Base-by-base conservation (phyloP, 2,113 vertebrate genomes). In the Ranitomeya imitator region DNA sequence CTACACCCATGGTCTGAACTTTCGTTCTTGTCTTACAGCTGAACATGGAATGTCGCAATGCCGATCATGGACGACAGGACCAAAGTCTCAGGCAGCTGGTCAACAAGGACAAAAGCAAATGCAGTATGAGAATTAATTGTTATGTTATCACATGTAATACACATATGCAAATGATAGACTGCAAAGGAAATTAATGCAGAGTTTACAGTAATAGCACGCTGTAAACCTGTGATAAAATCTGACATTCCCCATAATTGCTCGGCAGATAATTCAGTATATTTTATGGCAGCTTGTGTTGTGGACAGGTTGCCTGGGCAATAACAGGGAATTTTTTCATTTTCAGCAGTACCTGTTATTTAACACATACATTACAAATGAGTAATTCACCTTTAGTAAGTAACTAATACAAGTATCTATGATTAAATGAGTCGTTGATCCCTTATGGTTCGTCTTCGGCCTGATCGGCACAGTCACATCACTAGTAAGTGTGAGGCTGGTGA, bases 31-130 rank as follows among this genome's bases (percentile, higher is more conserved):
- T 55, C 74, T 78, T 1, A 0, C 93, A 98, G 96, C 96, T 97
- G 89, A 95, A 95, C 81, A 94, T 94, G 91, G 96, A 97, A 86
- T 92, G 92, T 92, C 93, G 92, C 0, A 96, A 93, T 87, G 82
- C 94, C 57, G 93, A 94, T 79, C 93, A 94, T 81, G 95, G 94
- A 19, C 95, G 95, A 7, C 94, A 96, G 91, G 95, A 95, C 83
- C 95, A 96, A 83, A 95, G 97, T 91, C 93, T 97, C 31, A 93
- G 95, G 26, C 95, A 96, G 88, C 95, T 97, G 86, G 95, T 95
- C 89, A 94, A 96, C 77, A 98, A 98, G 92, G 96, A 95, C 91
- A 97, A 97, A 92, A 96, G 94, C 91, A 97, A 97, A 85, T 89
- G 95, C 84, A 98, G 97, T 98, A 94, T 96, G 97, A 92, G 31